Base-by-base conservation (phyloP, 2,888 invertebrate species). In the Ferdinandea cuprea region DNA sequence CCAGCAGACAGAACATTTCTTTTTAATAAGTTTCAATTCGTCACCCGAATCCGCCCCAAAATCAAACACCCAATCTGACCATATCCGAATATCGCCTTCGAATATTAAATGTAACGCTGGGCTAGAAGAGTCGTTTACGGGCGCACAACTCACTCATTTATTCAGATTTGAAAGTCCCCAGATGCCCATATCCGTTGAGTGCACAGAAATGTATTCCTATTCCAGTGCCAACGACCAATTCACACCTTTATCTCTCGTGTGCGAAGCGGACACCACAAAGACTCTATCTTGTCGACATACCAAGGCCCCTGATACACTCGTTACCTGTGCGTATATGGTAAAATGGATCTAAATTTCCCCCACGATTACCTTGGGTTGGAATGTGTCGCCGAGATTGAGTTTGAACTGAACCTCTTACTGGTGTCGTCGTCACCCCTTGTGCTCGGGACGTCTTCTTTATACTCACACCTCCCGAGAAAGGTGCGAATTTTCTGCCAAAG, bases 281-380 rank as follows among this genome's bases (percentile, higher is more conserved):
- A 81, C 76, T 81, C 77, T 77, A 81, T 76, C 65, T 65, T 28
- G 56, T 8, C 54, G 61, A 52, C 32, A 42, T 32, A 69, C 63
- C 74, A 71, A 76, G 81, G 66, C 65, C 81, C 77, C 68, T 83
- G 83, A 83, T 83, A 66, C 83, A 83, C 83, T 83, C 78, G 83
- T 78, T 83, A 83, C 83, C 83, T 72, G 78, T 66, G 83, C 83
- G 78, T 83, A 83, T 83, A 78, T 83, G 83, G 83, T 78, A 78
- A 83, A 83, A 83, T 83, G 83, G 83, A 73, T 83, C 83, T 83
- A 83, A 83, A 83, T 83, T 83, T 78, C 50, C 77, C 25, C 83
- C 72, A 77, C 78, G 78, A 78, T 77, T 83, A 63, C 78, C 83
- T 56, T 54, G 78, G 77, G 61, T 63, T 59, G 78, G 83, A 83